These are phyloP conservation scores for Epistrophella euchroma DNA, from an alignment of 2,888 invertebrate species.

Conservation along the genomic window DNA sequence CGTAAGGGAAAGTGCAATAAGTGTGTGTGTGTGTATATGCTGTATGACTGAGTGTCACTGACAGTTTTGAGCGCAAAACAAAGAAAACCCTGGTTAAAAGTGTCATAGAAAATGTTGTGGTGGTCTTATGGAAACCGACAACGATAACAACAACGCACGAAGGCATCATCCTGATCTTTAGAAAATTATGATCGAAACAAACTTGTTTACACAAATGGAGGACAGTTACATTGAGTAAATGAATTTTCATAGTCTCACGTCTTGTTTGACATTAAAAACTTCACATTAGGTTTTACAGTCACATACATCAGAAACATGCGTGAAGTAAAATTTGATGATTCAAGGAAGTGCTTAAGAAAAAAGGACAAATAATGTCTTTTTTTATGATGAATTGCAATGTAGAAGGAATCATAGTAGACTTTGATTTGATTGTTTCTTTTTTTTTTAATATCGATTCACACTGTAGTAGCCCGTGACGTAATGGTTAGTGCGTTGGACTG, in stretches of 20 bases:
- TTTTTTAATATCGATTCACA: too few relatives aligned
- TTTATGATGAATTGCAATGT: too few relatives aligned
- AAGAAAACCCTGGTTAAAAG: slow-evolving; percentile 44
- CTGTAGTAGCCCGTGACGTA: too few relatives aligned
- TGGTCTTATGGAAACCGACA: not conserved
- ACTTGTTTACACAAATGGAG: slow-evolving; percentile 6
- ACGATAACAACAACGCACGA: not conserved
- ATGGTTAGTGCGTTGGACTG: too few relatives aligned
- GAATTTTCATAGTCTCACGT: slow-evolving; percentile 6
- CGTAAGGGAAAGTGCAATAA: slow-evolving; percentile 31
- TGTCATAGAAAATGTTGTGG: slow-evolving; percentile 32
- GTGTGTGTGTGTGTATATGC: slow-evolving; percentile 11
- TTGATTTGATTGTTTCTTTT: too few relatives aligned
- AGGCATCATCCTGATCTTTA: not conserved
- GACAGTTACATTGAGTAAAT: not conserved
- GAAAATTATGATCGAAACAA: slow-evolving; percentile 6
- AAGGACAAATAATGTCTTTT: too few relatives aligned
- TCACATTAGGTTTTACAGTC: slow-evolving; percentile 12
- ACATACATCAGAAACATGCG: not conserved
- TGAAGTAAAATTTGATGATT: not conserved
- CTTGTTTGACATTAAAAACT: slow-evolving; percentile 54
- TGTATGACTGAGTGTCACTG: slow-evolving; percentile 30
- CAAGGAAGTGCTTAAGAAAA: not conserved
- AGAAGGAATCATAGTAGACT: too few relatives aligned
- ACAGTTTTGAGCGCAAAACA: slow-evolving; percentile 53